Conservation (phyloP, 1,140 invertebrate genomes). For the Drosophila sulfurigaster region DNA sequence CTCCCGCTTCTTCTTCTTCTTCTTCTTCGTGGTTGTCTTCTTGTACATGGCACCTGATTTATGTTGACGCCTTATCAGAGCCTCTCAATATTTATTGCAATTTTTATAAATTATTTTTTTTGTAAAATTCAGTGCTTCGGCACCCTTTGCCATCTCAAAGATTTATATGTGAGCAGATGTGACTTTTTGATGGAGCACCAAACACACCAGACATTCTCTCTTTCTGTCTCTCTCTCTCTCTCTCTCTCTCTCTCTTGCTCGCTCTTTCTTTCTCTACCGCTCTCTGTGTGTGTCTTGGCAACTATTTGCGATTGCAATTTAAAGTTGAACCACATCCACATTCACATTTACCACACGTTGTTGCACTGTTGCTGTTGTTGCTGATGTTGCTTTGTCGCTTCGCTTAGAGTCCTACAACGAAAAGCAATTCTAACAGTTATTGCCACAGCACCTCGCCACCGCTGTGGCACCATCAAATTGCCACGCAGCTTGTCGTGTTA, state of each 20-base stretch:
- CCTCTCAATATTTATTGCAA: conserved; percentile 82
- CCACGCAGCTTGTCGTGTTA: conserved; percentile 78
- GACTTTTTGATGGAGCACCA: conserved; percentile 48
- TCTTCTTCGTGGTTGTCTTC: conserved; percentile 14
- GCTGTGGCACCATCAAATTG: conserved; percentile 31
- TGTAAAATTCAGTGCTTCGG: conserved; percentile 40
- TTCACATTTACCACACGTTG: conserved; percentile 45
- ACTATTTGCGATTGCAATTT: conserved; percentile 58
- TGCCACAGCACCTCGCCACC: conserved; percentile 19
- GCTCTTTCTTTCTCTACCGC: background rate
- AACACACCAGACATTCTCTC: background rate
- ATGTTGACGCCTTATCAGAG: conserved; percentile 82
- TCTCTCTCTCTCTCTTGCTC: background rate
- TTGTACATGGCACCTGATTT: conserved; percentile 71
- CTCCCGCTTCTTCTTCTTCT: conserved; percentile 11
- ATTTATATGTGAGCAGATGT: conserved; percentile 70
- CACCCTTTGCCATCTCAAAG: conserved; percentile 56
- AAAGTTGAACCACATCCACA: conserved; percentile 56
- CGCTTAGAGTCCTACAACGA: conserved; percentile 56
- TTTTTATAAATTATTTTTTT: conserved; percentile 69
- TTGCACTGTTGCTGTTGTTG: conserved; percentile 25
- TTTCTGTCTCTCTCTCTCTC: background rate
- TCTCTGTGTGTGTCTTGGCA: conserved; percentile 6
- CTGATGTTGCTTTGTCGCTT: conserved; percentile 52
- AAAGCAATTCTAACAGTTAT: conserved; percentile 82